Conservation (phyloP, 2,797 vertebrate genomes). For the Garrulus glandarius region DNA sequence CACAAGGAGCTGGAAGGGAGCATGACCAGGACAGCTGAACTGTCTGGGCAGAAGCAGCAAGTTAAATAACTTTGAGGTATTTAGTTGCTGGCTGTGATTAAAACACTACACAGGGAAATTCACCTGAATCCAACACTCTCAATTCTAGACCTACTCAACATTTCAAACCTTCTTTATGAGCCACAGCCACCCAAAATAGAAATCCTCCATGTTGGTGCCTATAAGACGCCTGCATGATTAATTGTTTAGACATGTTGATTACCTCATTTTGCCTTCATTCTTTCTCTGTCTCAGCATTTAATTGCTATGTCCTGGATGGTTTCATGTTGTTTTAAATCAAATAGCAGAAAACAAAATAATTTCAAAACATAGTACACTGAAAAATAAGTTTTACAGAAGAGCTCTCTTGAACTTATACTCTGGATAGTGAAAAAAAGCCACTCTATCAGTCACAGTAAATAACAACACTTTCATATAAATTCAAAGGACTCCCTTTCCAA, state of each 20-base stretch:
- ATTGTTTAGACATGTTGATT: not conserved
- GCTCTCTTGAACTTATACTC: not conserved
- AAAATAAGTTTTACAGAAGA: not conserved
- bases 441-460: not conserved
- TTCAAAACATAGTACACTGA: not conserved
- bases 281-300: slow-evolving; percentile 1
- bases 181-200: not conserved
- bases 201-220: not conserved
- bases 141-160: not conserved
- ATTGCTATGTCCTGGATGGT: not conserved
- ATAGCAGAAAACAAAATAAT: slow-evolving; percentile 7
- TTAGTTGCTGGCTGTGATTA: not conserved
- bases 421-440: not conserved
- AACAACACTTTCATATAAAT: not conserved
- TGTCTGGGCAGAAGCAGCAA: not conserved
- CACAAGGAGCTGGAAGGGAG: not conserved
- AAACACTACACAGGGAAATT: not conserved
- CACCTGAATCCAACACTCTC: not conserved
- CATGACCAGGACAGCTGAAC: not conserved
- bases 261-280: slow-evolving; percentile 1
- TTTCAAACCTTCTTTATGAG: not conserved
- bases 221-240: not conserved
- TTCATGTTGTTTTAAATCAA: slow-evolving; percentile 11
- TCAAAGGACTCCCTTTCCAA: not conserved
- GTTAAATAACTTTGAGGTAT: too few relatives aligned